A percentile compares a stretch with the other conserved stretches of the same genome.
phyloP scores from a whole-genome alignment of 2,797 vertebrate genomes.

The Nasua narica region DNA sequence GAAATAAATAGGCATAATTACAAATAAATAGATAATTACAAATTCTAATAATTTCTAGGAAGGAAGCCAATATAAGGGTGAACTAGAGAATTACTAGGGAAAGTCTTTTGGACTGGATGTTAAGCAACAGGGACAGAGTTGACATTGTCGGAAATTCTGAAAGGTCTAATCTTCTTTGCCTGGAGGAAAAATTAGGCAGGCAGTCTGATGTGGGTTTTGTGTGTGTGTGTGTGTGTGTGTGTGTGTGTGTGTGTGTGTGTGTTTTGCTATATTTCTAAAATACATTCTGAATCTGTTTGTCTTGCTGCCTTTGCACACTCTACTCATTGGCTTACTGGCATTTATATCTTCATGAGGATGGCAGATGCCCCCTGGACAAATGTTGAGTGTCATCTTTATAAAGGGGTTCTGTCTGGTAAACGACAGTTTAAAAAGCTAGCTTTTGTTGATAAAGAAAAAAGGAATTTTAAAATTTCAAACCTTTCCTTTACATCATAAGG shows the following conservation, averaged over 20 bases:
- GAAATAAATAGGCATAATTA: background rate
- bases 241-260: background rate
- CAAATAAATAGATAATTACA: background rate
- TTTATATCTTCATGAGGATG: background rate
- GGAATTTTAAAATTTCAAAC: background rate
- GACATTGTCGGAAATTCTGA: background rate
- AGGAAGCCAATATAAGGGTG: background rate
- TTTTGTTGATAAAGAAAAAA: background rate
- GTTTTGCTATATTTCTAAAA: background rate
- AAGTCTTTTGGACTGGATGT: background rate
- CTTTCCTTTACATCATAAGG: background rate
- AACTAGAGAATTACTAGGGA: background rate
- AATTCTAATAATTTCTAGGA: background rate
- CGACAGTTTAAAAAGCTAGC: background rate
- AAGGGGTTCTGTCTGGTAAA: background rate
- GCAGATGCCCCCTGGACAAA: background rate
- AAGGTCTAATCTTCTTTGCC: background rate
- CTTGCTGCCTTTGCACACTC: background rate
- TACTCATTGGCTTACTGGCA: background rate
- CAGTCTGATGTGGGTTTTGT: background rate
- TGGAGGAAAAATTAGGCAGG: background rate
- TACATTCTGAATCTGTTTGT: background rate
- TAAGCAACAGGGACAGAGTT: background rate
- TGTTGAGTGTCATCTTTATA: background rate
- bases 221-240: background rate